Base-by-base conservation (phyloP, 2,888 invertebrate species). In the Horisme vitalbata region DNA sequence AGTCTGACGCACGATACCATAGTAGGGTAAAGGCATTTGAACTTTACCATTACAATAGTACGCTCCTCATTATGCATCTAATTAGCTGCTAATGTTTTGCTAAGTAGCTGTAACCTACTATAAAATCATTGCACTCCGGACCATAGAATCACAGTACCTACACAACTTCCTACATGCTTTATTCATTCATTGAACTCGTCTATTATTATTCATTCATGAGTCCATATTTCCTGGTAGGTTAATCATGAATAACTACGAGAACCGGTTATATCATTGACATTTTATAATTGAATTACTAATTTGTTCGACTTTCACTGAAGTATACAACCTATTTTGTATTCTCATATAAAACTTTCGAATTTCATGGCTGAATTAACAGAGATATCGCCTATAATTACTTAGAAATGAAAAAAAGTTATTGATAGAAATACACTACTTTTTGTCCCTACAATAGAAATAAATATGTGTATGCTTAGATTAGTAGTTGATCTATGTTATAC, bases 11-110 rank as follows among this genome's bases (percentile, higher is more conserved):
- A 79, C 58, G 52, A 59, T 67, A 64, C 65, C 67, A 67, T 70
- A 79, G 63, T 82, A 70, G 82, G 74, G 68, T 77, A 85, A 71
- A 80, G 79, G 79, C 74, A 55, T 63, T 75, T 82, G 83, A 83
- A 83, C 83, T 48, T 30, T 23, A 36, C 35, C 10, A 76, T 55
- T 30, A 23, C 34, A 43, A 47, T 55, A 8, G 38, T 55, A 55
- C 45, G 58, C 54, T 58, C 57, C 41, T 52, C 59, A 55, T 61
- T 55, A 39, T 31, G 20, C 49, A 48, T 60, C 63, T 76, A 79
- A 82, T 75, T 71, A 63, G 34, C 57, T 30, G 61, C 65, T 71
- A 73, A 66, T 64, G 18, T 59, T 57, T 52, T 57, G 59, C 57
- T 78, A 72, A 53, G 15, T 51, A 55, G 52, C 52, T 52, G 52